Evolutionary conservation across 2,797 vertebrate genomes (phyloP), one percentile per base, ranked within the genome.

Genomic region (Syngnathus rostellatus): DNA sequence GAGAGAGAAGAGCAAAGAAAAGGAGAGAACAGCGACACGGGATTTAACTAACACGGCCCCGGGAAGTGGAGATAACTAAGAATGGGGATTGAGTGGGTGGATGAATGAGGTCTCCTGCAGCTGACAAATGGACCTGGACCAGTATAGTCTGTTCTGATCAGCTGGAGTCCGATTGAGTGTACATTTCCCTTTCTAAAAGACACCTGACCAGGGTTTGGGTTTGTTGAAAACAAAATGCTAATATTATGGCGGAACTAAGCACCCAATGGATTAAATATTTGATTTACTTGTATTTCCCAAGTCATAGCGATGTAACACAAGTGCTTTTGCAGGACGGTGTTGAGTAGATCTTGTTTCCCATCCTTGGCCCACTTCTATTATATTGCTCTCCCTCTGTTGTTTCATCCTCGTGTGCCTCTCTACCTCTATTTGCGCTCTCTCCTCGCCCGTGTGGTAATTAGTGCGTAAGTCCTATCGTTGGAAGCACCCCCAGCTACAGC

Each of bases 401-500:
- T 62, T 54, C 43, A 51, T 83, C 68, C 72, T 69, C 78, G 21
- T 76, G 41, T 64, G 60, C 68, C 76, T 67, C 77, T 79, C 72
- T 64, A 70, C 72, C 70, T 85, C 77, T 84, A 68, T 87, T 82
- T 83, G 79, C 75, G 69, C 75, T 72, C 77, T 80, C 74, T 80
- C 63, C 73, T 79, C 79, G 67, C 31, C 74, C 77, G 76, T 71
- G 68, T 79, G 74, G 84, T 95, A 96, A 97, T 98, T 97, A 97
- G 94, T 93, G 92, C 92, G 91, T 94, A 92, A 86, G 91, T 82
- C 82, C 85, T 87, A 87, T 86, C 81, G 76, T 76, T 85, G 84
- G 86, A 83, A 86, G 85, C 80, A 84, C 84, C 83, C 67, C 76
- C 74, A 84, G 94, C 95, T 94, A 91, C 89, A 88, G 86, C 92